phyloP scores from a whole-genome alignment of 2,113 vertebrate species.

The Macrotus californicus region DNA sequence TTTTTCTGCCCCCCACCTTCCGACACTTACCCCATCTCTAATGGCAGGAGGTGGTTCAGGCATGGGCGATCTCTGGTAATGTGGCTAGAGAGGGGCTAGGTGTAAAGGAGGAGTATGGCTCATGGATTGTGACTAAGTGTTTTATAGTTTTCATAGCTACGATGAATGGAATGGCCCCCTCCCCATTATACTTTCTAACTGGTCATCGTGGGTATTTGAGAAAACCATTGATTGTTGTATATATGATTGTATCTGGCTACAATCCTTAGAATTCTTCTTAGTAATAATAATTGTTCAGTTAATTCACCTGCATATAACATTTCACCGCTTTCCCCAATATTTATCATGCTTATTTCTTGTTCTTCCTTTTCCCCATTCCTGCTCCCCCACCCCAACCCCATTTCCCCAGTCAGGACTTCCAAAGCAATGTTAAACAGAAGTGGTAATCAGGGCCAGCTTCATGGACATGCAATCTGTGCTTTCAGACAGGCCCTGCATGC shows the following conservation, averaged over 20 bases:
- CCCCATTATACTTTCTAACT: background rate
- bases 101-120: background rate
- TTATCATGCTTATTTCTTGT: background rate
- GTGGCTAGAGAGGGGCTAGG: background rate
- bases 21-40: background rate
- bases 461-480: background rate
- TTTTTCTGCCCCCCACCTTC: background rate
- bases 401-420: background rate
- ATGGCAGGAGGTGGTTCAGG: background rate
- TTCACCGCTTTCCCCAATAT: background rate
- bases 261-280: background rate
- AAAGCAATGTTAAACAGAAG: background rate
- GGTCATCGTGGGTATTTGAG: background rate
- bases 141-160: background rate
- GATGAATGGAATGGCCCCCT: background rate
- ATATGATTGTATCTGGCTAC: background rate
- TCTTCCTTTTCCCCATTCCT: background rate
- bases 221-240: background rate
- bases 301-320: background rate
- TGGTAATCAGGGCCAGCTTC: background rate
- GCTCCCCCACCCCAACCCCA: background rate
- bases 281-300: background rate
- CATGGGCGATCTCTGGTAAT: background rate
- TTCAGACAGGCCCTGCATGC: background rate
- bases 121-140: background rate